A percentile compares a stretch with the other conserved stretches of the same genome.
phyloP scores from a whole-genome alignment of 2,888 invertebrate species.

The Trissoscelio sp. region DNA sequence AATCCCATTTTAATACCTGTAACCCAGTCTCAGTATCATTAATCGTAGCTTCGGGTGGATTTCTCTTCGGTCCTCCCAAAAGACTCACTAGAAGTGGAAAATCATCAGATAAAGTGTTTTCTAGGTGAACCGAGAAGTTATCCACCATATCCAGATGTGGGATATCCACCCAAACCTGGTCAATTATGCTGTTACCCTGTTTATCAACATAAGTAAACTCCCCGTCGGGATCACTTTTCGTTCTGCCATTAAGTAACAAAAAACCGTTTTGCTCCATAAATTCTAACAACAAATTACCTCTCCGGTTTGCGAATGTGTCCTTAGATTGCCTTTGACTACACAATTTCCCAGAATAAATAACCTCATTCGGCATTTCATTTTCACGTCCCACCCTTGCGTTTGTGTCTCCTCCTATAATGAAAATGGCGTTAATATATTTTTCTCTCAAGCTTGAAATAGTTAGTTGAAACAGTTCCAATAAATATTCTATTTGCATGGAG shows the following conservation, averaged over 20 bases:
- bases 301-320: neutral
- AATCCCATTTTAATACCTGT: too few relatives aligned
- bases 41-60: too few relatives aligned
- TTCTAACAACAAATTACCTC: neutral
- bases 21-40: too few relatives aligned
- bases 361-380: too few relatives aligned
- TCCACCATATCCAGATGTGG: neutral
- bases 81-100: too few relatives aligned
- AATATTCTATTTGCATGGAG: neutral
- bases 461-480: neutral
- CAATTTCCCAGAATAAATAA: too few relatives aligned
- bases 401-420: constrained; percentile 13
- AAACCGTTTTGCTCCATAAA: constrained; percentile 24
- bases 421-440: neutral
- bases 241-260: constrained; percentile 6
- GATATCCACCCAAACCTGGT: constrained; percentile 12
- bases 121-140: too few relatives aligned
- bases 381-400: constrained; percentile 7
- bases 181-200: constrained; percentile 4
- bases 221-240: neutral
- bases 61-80: too few relatives aligned
- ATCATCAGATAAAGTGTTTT: too few relatives aligned
- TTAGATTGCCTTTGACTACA: neutral
- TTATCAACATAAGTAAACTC: neutral
- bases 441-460: neutral